A percentile compares a stretch with the other conserved stretches of the same genome.
Conservation (phyloP, 1,140 invertebrate genomes). For the Drosophila ficusphila region DNA sequence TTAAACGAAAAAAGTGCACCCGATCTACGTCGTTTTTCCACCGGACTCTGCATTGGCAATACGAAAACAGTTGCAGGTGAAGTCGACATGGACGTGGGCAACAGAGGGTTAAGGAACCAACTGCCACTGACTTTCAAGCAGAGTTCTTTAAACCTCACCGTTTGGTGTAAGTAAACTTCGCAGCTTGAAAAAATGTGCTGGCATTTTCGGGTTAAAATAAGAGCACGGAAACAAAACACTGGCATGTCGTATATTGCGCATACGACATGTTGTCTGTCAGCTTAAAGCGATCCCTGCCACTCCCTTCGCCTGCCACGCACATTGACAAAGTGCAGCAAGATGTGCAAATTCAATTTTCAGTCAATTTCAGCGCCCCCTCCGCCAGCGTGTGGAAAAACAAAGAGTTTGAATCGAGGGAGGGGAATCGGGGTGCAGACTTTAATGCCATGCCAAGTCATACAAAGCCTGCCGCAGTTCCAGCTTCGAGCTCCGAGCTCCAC, state of each 20-base stretch:
- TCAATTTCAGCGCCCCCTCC: slow-evolving; percentile 51
- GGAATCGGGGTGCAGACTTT: slow-evolving; percentile 20
- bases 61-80: slow-evolving; percentile 26
- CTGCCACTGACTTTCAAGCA: too few relatives aligned
- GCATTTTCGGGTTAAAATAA: too few relatives aligned
- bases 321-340: slow-evolving; percentile 70
- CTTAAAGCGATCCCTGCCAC: slow-evolving; percentile 40
- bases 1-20: slow-evolving; percentile 27
- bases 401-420: not conserved
- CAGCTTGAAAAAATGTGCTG: too few relatives aligned
- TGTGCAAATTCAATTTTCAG: slow-evolving; percentile 77
- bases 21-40: not conserved
- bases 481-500: not conserved
- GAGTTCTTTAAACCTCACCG: not conserved
- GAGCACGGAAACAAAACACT: not conserved
- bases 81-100: not conserved
- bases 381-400: not conserved
- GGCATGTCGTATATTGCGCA: slow-evolving; percentile 28
- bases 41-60: slow-evolving; percentile 24
- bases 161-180: too few relatives aligned
- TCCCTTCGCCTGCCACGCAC: slow-evolving; percentile 1
- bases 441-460: slow-evolving; percentile 10
- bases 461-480: slow-evolving; percentile 6
- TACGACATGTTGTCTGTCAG: slow-evolving; percentile 50
- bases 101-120: slow-evolving; percentile 3